phyloP scores from a whole-genome alignment of 2,797 vertebrate genomes.

The Champsocephalus esox region DNA sequence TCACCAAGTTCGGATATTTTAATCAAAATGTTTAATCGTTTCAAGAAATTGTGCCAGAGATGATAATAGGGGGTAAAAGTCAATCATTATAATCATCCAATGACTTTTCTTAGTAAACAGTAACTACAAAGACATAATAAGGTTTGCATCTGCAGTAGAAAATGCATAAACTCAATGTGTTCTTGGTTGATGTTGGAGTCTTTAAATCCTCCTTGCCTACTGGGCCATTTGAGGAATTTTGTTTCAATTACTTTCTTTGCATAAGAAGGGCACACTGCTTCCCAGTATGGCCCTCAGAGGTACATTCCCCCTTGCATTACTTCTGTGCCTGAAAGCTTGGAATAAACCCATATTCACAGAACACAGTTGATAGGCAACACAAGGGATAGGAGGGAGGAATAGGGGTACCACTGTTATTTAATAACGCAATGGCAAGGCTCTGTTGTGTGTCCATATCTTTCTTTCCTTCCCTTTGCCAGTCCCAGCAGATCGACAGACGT shows the following conservation, averaged over 20 bases:
- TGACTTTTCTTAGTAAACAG: conserved; percentile 7
- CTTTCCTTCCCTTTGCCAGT: conserved; percentile 47
- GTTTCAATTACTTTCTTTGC: conserved; percentile 50
- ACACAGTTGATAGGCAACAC: conserved; percentile 40
- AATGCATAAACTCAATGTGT: background rate
- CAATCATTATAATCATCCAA: background rate
- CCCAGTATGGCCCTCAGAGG: conserved; percentile 55
- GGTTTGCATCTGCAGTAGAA: background rate
- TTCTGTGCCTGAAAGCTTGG: conserved; percentile 63
- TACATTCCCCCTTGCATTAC: conserved; percentile 54
- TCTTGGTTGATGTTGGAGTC: conserved; percentile 4
- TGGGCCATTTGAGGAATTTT: conserved; percentile 49
- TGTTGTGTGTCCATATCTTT: conserved; percentile 48
- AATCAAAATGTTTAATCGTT: background rate
- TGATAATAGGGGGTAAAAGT: background rate
- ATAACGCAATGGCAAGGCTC: conserved; percentile 34
- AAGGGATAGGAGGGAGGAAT: conserved; percentile 22
- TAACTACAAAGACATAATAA: background rate
- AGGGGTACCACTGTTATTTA: conserved; percentile 39
- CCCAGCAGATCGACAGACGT: conserved; percentile 56
- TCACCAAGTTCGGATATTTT: background rate
- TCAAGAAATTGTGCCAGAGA: background rate
- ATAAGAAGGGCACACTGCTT: conserved; percentile 23
- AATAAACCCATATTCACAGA: conserved; percentile 60
- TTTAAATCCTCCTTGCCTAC: conserved; percentile 1